Base-by-base conservation (phyloP, 2,888 invertebrate species). In the Phaonia tiefii region DNA sequence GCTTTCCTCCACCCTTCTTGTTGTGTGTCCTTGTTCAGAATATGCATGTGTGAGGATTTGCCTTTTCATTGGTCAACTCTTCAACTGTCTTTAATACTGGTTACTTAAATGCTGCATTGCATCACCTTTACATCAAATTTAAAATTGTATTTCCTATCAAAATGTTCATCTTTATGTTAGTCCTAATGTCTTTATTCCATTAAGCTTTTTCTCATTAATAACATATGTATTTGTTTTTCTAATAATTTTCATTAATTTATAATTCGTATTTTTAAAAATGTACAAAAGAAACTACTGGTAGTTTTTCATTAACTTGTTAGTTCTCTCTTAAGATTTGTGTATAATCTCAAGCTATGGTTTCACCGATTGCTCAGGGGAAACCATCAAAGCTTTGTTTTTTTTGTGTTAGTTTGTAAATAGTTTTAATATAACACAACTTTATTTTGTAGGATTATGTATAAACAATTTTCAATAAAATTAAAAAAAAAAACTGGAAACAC, bases 261-360 rank as follows among this genome's bases (percentile, higher is more conserved):
- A 51, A 37, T 51, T 25, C 4, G 60, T 58, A 26, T 51, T 66
- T 71, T 58, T 31, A 31, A 75, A 31, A 75, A 65, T 80, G 76
- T 80, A 80, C 75, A 80, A 80, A 63, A 60, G 51, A 39, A 76
- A 63, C 56, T 73, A 65, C 63, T 70, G 37, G 63, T 63, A 54
- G 54, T 25, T 54, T 54, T 54, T 25, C 54, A 25, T 63, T 63
- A 63, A 42, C 13, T 63, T 63, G 15, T 80, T 75, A 79, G 56
- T 80, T 60, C 72, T 71, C 37, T 60, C 54, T 75, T 73, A 80
- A 75, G 71, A 51, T 75, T 44, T 17, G 4, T 65, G 71, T 66
- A 39, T 49, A 74, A 39, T 20, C 42, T 54, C 17, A 73, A 20
- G 22, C 63, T 54, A 78, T 22, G 54, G 22, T 67, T 77, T 31